A percentile compares a stretch with the other conserved stretches of the same genome.
These are phyloP conservation scores for Acanthosepion esculentum DNA, from an alignment of 2,888 invertebrate species.

Conservation along the genomic window DNA sequence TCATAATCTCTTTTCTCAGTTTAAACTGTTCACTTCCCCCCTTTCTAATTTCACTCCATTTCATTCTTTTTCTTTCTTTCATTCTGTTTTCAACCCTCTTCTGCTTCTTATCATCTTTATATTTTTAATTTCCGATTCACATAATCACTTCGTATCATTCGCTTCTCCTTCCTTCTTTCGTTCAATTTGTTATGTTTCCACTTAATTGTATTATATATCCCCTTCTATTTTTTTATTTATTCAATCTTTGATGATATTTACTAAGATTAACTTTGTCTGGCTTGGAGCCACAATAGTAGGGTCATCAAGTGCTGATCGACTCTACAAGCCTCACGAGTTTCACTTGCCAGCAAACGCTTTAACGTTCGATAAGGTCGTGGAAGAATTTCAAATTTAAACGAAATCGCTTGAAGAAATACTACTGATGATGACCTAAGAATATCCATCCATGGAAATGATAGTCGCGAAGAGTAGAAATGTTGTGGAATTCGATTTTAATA, in stretches of 20 bases:
- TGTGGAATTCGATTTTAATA: too few relatives aligned
- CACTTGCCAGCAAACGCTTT: neutral
- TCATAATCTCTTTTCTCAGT: neutral
- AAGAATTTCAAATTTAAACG: neutral
- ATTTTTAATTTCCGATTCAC: too few relatives aligned
- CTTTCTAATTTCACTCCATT: neutral
- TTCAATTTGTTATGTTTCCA: neutral
- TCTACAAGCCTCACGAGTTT: neutral
- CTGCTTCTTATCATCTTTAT: too few relatives aligned
- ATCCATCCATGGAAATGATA: too few relatives aligned
- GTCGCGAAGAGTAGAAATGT: too few relatives aligned
- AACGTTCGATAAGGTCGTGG: neutral
- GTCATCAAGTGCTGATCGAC: neutral
- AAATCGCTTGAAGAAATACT: neutral
- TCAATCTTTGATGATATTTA: neutral
- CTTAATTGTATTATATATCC: neutral
- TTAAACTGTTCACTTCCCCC: neutral
- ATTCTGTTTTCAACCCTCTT: too few relatives aligned
- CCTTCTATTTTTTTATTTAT: neutral
- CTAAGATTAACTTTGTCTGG: neutral
- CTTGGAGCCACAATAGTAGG: too few relatives aligned
- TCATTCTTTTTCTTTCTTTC: too few relatives aligned
- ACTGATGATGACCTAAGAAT: neutral
- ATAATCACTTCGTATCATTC: too few relatives aligned
- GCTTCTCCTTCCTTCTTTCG: neutral